Evolutionary conservation across 1,140 invertebrate genomes (phyloP), one percentile per base, ranked within the genome.

Genomic region (Lepidurus packardi): DNA sequence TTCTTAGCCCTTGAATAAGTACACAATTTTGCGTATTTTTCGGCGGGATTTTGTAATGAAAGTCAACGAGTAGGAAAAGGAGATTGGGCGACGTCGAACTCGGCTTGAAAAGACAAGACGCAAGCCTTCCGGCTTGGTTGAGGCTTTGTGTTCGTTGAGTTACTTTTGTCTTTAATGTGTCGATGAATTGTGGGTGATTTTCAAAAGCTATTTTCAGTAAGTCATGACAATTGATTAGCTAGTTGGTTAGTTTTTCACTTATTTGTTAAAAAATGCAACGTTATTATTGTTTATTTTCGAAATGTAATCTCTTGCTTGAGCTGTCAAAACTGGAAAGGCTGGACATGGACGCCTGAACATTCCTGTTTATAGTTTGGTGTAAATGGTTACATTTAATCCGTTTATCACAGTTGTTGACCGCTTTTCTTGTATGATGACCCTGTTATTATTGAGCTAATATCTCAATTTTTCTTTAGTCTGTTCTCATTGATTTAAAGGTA

Each of bases 71-170:
- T 65, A 65, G 53, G 53, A 65, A 65, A 65, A 65, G 7, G 53
- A 65, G 53, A 65, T 65, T 21, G 53, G 53, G 53, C 53, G 53
- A 65, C 53, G 53, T 65, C 53, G 53, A 65, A 21, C 16, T 65
- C 53, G 53, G 53, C 53, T 65, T 65, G 53, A 65, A 13, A 65
- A 65, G 53, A 65, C 53, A 65, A 65, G 53, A 65, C 53, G 53
- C 53, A 21, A 65, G 53, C 53, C 53, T 65, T 65, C 53, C 53
- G 53, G 53, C 53, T 65, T 65, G 53, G 53, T 65, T n/a, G 53
- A 21, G 53, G 53, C 53, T 65, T 65, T 65, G 53, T 65, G 53
- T 65, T 65, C 53, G 34, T 65, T 65, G 53, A 65, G 53, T 65
- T 65, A 21, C 53, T 65, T 65, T 65, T 13, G 53, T 7, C 53